Conservation (phyloP, 2,797 vertebrate species). For the Crocidura indochinensis region DNA sequence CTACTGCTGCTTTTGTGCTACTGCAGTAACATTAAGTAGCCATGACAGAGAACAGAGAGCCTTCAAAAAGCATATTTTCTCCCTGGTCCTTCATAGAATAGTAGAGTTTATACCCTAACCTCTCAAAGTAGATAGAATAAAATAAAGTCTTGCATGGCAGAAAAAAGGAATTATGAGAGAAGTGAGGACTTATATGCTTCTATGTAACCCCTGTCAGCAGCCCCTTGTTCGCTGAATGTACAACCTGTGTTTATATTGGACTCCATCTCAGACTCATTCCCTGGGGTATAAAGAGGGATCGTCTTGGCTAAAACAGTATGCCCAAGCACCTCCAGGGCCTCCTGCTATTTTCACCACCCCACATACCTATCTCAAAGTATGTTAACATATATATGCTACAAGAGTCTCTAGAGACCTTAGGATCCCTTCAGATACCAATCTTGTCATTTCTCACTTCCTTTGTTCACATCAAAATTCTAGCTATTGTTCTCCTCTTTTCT, state of each 20-base stretch:
- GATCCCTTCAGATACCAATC: neutral
- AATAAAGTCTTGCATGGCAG: neutral
- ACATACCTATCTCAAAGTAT: neutral
- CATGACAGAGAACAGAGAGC: conserved; percentile 7
- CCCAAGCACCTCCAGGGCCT: neutral
- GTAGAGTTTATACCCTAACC: neutral
- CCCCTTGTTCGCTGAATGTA: neutral
- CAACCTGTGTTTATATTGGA: neutral
- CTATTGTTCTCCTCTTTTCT: neutral
- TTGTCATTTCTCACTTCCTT: neutral
- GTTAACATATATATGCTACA: fast-evolving
- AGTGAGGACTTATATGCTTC: neutral
- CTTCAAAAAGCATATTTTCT: conserved; percentile 42
- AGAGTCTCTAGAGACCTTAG: neutral
- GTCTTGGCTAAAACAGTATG: neutral
- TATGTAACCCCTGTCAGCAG: neutral
- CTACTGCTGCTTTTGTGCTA: neutral
- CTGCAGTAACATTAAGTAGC: neutral
- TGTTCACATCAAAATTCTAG: fast-evolving
- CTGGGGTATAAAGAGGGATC: neutral
- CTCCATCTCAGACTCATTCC: neutral
- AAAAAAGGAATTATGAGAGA: neutral
- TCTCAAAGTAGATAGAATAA: neutral
- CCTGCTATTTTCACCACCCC: no score
- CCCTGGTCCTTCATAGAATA: neutral